Conservation (phyloP, 2,888 invertebrate species). For the Plutella xylostella region DNA sequence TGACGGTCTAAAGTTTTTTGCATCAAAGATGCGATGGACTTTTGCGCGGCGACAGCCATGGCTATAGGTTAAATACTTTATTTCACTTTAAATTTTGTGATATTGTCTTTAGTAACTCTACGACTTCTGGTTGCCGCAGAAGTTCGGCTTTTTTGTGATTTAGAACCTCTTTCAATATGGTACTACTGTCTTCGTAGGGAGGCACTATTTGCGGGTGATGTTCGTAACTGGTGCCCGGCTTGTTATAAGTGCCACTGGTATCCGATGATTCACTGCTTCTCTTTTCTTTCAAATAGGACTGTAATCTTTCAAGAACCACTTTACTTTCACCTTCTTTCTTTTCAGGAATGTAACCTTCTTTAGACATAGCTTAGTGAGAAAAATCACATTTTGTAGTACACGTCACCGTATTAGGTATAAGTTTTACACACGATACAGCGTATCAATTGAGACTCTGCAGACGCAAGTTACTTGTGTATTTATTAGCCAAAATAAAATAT, state of each 20-base stretch:
- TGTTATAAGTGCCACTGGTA: slow-evolving; percentile 34
- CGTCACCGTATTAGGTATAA: too few species aligned
- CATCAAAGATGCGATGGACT: slow-evolving; percentile 54
- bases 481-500: too few species aligned
- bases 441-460: too few species aligned
- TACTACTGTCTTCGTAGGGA: slow-evolving; percentile 45
- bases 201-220: slow-evolving; percentile 29
- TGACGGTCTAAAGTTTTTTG: slow-evolving; percentile 53
- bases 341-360: slow-evolving; percentile 62
- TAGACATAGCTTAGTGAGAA: slow-evolving; percentile 63
- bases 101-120: slow-evolving; percentile 49
- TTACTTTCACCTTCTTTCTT: slow-evolving; percentile 62
- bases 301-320: slow-evolving; percentile 59
- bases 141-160: slow-evolving; percentile 60
- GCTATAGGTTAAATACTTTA: slow-evolving; percentile 19
- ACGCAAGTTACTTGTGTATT: too few species aligned
- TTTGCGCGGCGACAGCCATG: slow-evolving; percentile 52
- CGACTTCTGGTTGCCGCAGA: slow-evolving; percentile 56
- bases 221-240: slow-evolving; percentile 54
- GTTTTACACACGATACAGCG: too few species aligned
- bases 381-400: too few species aligned
- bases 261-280: slow-evolving; percentile 44
- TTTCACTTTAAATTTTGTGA: slow-evolving; percentile 53
- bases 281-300: slow-evolving; percentile 60
- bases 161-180: slow-evolving; percentile 52